Evolutionary conservation across 2,113 vertebrate species (phyloP).

Genomic region (Oryctolagus cuniculus): DNA sequence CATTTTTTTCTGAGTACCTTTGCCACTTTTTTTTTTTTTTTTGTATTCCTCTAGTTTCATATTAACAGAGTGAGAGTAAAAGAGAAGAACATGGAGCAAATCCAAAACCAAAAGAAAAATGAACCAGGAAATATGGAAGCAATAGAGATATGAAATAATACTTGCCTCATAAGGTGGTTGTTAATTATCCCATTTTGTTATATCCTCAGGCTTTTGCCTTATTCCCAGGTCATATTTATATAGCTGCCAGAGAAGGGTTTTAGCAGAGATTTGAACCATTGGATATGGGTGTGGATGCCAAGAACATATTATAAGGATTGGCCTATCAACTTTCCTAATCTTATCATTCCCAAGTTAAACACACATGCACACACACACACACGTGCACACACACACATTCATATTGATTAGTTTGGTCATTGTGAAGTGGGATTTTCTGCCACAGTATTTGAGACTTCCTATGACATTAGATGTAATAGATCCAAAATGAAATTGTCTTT

Average conservation of each 20-base stretch:
- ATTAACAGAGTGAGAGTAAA: not conserved
- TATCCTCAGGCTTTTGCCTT: not conserved
- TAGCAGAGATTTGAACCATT: not conserved
- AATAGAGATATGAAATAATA: not conserved
- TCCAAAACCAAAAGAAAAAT: not conserved
- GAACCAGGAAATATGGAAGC: not conserved
- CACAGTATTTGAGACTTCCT: not conserved
- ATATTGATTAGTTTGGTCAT: not conserved
- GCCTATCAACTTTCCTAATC: not conserved
- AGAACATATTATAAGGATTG: not conserved
- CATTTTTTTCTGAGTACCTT: not conserved
- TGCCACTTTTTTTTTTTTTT: not conserved
- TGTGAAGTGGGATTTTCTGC: not conserved
- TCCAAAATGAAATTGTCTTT: not conserved
- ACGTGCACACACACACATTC: not conserved
- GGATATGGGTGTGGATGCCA: not conserved
- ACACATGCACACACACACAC: no score
- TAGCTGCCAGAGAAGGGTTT: not conserved
- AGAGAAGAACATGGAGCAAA: not conserved
- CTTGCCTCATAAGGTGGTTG: not conserved
- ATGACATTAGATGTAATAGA: not conserved
- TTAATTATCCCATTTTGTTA: not conserved
- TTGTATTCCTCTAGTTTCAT: not conserved
- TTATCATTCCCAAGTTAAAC: not conserved
- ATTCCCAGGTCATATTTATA: not conserved